Base-by-base conservation (phyloP, 2,888 invertebrate species). In the Ashinkailepas kermadecensis region DNA sequence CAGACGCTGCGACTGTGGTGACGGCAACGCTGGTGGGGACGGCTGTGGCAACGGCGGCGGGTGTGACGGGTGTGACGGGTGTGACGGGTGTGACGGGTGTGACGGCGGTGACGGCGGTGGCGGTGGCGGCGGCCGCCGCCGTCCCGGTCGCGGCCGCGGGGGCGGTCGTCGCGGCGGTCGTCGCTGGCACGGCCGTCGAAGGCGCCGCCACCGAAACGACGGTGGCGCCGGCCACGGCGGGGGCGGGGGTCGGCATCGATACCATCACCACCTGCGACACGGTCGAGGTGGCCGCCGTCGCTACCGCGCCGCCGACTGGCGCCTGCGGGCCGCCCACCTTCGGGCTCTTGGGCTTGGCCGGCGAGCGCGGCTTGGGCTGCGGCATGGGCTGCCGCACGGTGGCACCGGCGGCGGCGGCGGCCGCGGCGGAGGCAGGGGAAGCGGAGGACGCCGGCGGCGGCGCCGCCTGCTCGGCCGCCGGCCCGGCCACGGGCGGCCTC, bases 141-240 rank as follows among this genome's bases (percentile, higher is more conserved):
- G 59, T 81, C 82, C 80, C 83, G 82, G 39, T 81, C 81, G 23
- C 83, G 13, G 39, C 82, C 10, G n/a, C 39, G 59, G 80, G 56
- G 54, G 78, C n/a, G 12, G 81, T 67, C 39, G 62, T 15, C 18
- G 81, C 79, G 57, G 83, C 78, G 21, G 59, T n/a, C 18, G 80
- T 21, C 0, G 64, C 18, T 0, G 59, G 4, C 10, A 39, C 4
- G 9, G 54, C n/a, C n/a, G 81, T 25, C 0, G 39, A 0, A 18
- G 54, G 23, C 39, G 39, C 0, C 13, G 70, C 70, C 13, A 39
- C 13, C 7, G 70, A 9, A 39, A 4, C 7, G 70, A 9, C 25
- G 70, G 39, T 4, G 70, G 8, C 70, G 15, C 39, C 25, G 70
- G 70, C 12, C 39, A 15, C 39, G 39, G 70, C 25, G 82, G 23